Evolutionary conservation across 37 sponge, comb jelly and placozoan genomes (phyloP).

Genomic region (Beroe ovata): DNA sequence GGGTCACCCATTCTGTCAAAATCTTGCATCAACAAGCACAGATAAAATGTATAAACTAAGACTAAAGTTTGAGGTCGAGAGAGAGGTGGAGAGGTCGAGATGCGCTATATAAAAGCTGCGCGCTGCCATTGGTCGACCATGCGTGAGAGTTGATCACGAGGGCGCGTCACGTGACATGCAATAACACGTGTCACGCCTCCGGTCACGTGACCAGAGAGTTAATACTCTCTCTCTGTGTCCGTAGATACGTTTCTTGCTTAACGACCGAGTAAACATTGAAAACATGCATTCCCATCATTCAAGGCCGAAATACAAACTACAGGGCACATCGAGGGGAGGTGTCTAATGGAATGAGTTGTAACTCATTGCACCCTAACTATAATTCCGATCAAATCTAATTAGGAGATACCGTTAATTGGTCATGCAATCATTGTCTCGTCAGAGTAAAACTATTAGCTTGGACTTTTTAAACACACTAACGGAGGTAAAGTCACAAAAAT

Average conservation of each 20-base stretch:
- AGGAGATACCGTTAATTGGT: too few species aligned
- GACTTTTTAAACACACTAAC: too few species aligned
- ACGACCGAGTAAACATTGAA: slow-evolving; percentile 56
- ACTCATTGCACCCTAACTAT: too few species aligned
- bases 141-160: slow-evolving; percentile 45
- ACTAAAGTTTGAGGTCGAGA: slow-evolving; percentile 36
- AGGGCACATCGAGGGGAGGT: too few species aligned
- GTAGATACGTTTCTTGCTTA: slow-evolving; percentile 53
- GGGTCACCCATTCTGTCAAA: slow-evolving; percentile 53
- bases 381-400: too few species aligned
- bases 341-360: too few species aligned
- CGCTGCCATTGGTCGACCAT: slow-evolving; percentile 10
- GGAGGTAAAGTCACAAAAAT: too few species aligned
- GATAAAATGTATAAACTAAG: slow-evolving; percentile 65
- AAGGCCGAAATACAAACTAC: neutral
- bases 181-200: slow-evolving; percentile 52
- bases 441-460: too few species aligned
- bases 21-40: slow-evolving; percentile 63
- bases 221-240: slow-evolving; percentile 11
- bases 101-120: slow-evolving; percentile 58
- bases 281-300: slow-evolving; percentile 2
- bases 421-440: too few species aligned
- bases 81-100: slow-evolving; percentile 20
- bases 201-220: slow-evolving; percentile 14
- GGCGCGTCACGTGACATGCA: slow-evolving; percentile 20